Conservation (phyloP, 2,888 invertebrate genomes). For the Andrena bucephala region DNA sequence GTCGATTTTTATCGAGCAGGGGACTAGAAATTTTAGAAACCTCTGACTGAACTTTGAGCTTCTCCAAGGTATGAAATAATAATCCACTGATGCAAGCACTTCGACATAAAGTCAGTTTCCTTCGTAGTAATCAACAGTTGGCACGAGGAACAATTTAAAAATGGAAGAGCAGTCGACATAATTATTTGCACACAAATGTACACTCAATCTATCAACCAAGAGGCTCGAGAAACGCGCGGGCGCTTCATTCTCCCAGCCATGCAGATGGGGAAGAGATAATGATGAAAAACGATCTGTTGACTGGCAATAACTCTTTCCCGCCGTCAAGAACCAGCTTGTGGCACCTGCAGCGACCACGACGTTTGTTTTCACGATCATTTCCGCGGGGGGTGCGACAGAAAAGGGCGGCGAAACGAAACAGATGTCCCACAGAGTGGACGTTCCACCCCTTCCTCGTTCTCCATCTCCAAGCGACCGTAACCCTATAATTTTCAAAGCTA, state of each 20-base stretch:
- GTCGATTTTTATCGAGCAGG: not conserved
- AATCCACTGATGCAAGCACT: not conserved
- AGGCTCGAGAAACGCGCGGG: not conserved
- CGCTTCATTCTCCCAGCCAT: not conserved
- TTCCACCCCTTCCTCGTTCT: conserved; percentile 14
- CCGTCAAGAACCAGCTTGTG: conserved; percentile 1
- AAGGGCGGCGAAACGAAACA: conserved; percentile 48
- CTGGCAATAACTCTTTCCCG: conserved; percentile 7
- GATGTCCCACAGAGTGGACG: conserved; percentile 51
- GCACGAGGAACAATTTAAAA: too few relatives aligned
- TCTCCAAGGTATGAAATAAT: not conserved
- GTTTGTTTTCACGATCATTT: conserved; percentile 31
- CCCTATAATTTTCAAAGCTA: conserved; percentile 33
- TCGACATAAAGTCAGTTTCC: too few relatives aligned
- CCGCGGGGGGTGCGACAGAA: conserved; percentile 11
- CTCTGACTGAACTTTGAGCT: not conserved
- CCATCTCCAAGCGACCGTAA: not conserved
- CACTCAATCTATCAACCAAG: not conserved
- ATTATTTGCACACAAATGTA: not conserved
- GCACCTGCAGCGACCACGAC: conserved; percentile 18
- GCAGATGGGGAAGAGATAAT: conserved; percentile 8
- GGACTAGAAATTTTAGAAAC: not conserved
- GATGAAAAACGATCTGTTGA: not conserved
- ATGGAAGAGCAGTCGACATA: not conserved
- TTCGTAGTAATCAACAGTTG: too few relatives aligned